Evolutionary conservation across 2,113 vertebrate genomes (phyloP).

Genomic region (Lethenteron camtschaticum): DNA sequence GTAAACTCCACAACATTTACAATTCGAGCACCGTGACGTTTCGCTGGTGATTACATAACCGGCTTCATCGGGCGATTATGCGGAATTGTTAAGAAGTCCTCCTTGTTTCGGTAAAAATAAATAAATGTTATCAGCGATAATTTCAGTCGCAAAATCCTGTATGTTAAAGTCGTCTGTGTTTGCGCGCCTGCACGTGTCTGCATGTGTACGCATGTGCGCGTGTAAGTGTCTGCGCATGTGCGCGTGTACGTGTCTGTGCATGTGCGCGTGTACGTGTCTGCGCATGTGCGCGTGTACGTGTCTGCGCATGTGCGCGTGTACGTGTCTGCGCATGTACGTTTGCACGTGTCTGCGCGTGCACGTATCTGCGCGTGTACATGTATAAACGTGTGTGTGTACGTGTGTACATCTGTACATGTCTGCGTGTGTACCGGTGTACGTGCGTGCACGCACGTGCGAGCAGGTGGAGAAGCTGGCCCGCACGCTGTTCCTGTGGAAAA

Average conservation of each 20-base stretch:
- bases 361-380: background rate
- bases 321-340: background rate
- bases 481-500: slow-evolving; percentile 71
- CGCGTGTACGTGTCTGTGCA: background rate
- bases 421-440: background rate
- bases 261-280: background rate
- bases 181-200: background rate
- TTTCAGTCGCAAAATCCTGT: no score
- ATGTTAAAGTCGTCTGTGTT: no score
- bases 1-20: no score
- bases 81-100: no score
- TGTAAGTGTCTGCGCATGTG: background rate
- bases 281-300: background rate
- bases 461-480: slow-evolving; percentile 65
- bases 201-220: background rate
- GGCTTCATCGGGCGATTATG: no score
- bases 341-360: background rate
- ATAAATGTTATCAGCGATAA: no score
- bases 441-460: background rate
- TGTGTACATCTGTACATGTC: background rate
- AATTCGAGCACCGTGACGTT: no score
- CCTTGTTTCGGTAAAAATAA: no score
- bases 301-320: background rate
- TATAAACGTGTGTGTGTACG: background rate
- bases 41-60: no score